Base-by-base conservation (phyloP, 1,140 invertebrate genomes). In the Neodiprion lecontei region DNA sequence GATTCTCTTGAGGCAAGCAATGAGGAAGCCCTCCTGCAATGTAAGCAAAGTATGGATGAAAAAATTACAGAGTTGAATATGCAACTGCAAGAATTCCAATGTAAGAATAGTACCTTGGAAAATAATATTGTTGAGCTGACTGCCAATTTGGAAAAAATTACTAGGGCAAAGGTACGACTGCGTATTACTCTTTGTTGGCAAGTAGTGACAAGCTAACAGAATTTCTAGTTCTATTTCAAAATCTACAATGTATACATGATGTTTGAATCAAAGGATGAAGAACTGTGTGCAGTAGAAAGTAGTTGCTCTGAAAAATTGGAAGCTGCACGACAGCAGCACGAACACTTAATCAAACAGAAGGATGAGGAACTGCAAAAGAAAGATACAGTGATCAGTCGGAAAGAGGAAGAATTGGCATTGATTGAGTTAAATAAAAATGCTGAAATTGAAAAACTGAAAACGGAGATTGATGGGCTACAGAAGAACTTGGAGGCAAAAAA, bases 391-490 rank as follows among this genome's bases (percentile, higher is more conserved):
- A 70, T 61, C 53, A 61, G 5, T 61, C 11, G 9, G n/a, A 61
- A 61, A 61, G 53, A 14, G n/a, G 11, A 61, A 17, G 53, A 61
- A 61, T 61, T 61, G 53, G 9, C 11, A 61, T 17, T 14, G n/a
- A 61, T 61, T 5, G 53, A 61, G n/a, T 12, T 9, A 61, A 61
- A 5, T 17, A 61, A 17, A 61, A 17, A 61, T 61, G n/a, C 11
- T 61, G 53, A 61, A 61, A 61, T 61, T 48, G 66, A 74, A 68
- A 49, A 47, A 7, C 66, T 86, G 7, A 79, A 71, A 12, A 73
- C 78, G 48, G 78, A 78, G 50, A 79, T 87, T 70, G 73, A 74
- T 12, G 80, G 83, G 9, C 72, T 87, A 48, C 79, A 86, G 74
- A 70, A 77, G 7, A 82, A 83, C 40, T 70, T 87, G 0, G 77